phyloP scores from a whole-genome alignment of 64 coral and sea anemone species.

The Montipora capricornis region DNA sequence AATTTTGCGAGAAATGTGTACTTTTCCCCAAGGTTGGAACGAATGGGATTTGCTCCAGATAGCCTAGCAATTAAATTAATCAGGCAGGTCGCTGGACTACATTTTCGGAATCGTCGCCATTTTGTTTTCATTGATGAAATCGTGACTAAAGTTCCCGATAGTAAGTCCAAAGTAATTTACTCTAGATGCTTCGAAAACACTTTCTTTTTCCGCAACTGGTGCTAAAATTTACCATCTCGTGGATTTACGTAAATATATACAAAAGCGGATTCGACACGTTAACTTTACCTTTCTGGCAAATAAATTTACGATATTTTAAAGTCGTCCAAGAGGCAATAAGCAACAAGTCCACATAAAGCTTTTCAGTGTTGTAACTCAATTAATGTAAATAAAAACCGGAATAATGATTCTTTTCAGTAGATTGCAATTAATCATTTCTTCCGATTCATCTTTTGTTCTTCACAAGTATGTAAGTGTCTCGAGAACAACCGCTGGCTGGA shows the following conservation, averaged over 20 bases:
- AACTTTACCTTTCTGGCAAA: background rate
- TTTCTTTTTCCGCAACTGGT: background rate
- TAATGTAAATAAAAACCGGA: slow-evolving; percentile 15
- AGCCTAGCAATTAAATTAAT: background rate
- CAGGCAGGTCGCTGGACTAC: background rate
- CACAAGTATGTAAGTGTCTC: slow-evolving; percentile 13
- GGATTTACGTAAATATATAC: no score
- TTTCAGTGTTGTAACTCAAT: background rate
- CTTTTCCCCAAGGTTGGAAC: background rate
- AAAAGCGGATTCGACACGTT: background rate
- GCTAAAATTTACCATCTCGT: no score
- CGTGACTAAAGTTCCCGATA: background rate
- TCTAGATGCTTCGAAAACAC: background rate
- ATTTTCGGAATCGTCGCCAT: background rate
- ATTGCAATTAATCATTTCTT: slow-evolving; percentile 52
- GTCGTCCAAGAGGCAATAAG: background rate
- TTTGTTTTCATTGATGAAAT: background rate
- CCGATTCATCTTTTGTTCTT: slow-evolving; percentile 16
- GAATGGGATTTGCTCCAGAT: background rate
- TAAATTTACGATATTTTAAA: background rate
- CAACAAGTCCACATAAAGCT: background rate
- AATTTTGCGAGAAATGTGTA: no score
- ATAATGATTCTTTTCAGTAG: slow-evolving; percentile 7
- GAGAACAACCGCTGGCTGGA: background rate
- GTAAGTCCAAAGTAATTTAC: background rate